Conservation (phyloP, 2,113 vertebrate species). For the Hippocampus abdominalis region DNA sequence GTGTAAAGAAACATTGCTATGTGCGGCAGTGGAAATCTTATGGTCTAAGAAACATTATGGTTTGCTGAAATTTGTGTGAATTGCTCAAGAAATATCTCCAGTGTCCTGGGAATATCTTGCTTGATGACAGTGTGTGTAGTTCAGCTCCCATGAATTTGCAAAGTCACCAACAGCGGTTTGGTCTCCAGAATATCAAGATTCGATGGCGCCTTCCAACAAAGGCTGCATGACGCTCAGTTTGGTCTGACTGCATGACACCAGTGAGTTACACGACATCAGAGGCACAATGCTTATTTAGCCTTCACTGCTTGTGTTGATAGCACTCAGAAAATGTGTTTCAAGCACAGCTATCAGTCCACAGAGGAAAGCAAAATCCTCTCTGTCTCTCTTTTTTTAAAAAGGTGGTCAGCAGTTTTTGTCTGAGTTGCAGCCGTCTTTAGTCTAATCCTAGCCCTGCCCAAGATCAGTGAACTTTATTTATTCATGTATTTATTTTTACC, state of each 20-base stretch:
- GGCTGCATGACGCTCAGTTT: neutral
- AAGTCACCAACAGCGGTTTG: neutral
- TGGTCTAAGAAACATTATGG: neutral
- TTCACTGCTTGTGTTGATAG: neutral
- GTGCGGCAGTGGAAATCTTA: neutral
- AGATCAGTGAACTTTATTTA: constrained; percentile 17
- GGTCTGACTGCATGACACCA: constrained; percentile 1
- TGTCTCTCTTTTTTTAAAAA: no score
- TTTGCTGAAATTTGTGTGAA: neutral
- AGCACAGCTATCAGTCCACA: constrained; percentile 39
- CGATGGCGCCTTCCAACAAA: neutral
- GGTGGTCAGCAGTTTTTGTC: constrained; percentile 37
- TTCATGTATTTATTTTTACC: neutral
- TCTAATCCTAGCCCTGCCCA: constrained; percentile 27
- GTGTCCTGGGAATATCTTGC: neutral
- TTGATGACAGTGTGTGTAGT: neutral
- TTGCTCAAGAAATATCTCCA: neutral
- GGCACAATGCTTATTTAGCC: constrained; percentile 1
- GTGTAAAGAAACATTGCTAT: neutral
- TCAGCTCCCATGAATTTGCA: neutral
- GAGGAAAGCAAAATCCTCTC: neutral
- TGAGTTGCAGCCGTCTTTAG: constrained; percentile 24
- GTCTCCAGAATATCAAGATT: neutral
- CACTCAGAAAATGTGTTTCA: constrained; percentile 37
- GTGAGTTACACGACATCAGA: neutral